Percentiles rank a stretch among this genome's conserved stretches.
Evolutionary conservation across 2,113 vertebrate genomes (phyloP).

Genomic region (Hemicordylus capensis): DNA sequence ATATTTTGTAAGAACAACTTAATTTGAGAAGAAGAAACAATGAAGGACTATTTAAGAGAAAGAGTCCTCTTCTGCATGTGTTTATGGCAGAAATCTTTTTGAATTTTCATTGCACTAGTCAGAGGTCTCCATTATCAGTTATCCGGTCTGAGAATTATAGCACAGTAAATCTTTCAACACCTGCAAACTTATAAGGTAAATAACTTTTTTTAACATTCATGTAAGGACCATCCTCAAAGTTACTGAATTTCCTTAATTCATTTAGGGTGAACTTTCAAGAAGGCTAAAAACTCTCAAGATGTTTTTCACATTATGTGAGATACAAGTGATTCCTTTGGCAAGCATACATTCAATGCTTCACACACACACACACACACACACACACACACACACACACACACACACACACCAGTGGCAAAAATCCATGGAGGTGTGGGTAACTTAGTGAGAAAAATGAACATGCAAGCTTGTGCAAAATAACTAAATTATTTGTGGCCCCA

Average conservation of each 20-base stretch:
- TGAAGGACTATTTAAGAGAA: conserved; percentile 62
- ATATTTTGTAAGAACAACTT: conserved; percentile 72
- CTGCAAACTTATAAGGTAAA: conserved; percentile 75
- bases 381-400: conserved; percentile 15
- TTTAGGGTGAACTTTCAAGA: conserved; percentile 58
- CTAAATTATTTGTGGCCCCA: conserved; percentile 33
- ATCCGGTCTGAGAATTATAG: conserved; percentile 77
- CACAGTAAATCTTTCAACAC: conserved; percentile 78
- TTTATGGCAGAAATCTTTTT: conserved; percentile 72
- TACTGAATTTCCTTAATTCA: conserved; percentile 65
- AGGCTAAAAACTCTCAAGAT: conserved; percentile 24
- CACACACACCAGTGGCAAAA: conserved; percentile 39
- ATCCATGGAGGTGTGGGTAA: background rate
- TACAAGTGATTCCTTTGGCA: conserved; percentile 59
- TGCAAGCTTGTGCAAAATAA: conserved; percentile 45
- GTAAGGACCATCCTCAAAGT: conserved; percentile 70
- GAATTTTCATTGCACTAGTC: conserved; percentile 78
- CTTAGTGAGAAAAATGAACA: conserved; percentile 55
- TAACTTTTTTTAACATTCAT: conserved; percentile 66
- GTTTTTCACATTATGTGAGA: conserved; percentile 59
- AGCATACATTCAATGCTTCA: conserved; percentile 43
- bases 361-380: conserved; percentile 24
- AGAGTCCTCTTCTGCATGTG: conserved; percentile 64
- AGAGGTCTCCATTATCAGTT: conserved; percentile 79
- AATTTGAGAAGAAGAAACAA: conserved; percentile 73